Evolutionary conservation across 2,113 vertebrate genomes (phyloP).

Genomic region (Calonectris borealis): DNA sequence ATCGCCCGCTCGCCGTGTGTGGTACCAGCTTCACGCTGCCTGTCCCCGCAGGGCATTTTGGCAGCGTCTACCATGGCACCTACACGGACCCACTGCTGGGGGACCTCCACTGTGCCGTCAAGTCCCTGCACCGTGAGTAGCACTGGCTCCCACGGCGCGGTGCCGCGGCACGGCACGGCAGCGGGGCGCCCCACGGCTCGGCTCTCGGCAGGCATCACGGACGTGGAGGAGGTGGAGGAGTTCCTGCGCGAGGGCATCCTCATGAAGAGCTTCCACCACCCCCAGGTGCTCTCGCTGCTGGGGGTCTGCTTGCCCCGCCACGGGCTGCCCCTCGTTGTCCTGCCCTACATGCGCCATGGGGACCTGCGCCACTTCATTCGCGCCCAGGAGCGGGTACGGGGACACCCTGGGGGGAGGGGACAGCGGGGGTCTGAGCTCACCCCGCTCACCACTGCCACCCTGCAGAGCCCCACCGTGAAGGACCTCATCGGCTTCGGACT

Average conservation of each 20-base stretch:
- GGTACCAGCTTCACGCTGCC: background rate
- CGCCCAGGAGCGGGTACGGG: slow-evolving; percentile 83
- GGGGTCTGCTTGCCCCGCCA: slow-evolving; percentile 87
- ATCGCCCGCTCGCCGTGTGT: fast-evolving
- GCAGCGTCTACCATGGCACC: slow-evolving; percentile 92
- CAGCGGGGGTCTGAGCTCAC: fast-evolving
- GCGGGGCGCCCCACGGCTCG: fast-evolving
- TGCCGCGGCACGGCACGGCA: fast-evolving
- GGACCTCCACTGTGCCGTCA: slow-evolving; percentile 89
- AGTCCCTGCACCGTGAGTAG: slow-evolving; percentile 90
- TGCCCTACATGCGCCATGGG: slow-evolving; percentile 95
- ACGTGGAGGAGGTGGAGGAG: slow-evolving; percentile 93
- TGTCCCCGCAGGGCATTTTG: slow-evolving; percentile 86
- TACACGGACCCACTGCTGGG: slow-evolving; percentile 80
- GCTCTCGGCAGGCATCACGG: slow-evolving; percentile 84
- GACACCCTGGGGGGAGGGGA: fast-evolving
- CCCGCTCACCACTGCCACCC: background rate
- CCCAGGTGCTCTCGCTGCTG: slow-evolving; percentile 88
- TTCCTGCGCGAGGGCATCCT: slow-evolving; percentile 94
- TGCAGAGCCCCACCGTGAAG: slow-evolving; percentile 92
- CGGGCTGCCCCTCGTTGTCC: slow-evolving; percentile 88
- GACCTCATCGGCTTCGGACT: slow-evolving; percentile 94
- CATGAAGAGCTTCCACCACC: slow-evolving; percentile 94
- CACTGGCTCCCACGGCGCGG: fast-evolving
- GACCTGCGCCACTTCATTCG: slow-evolving; percentile 94